Percentiles rank a stretch among this genome's conserved stretches.
These are phyloP conservation scores for Lagodon rhomboides DNA, from an alignment of 2,797 vertebrate genomes.

Conservation along the genomic window DNA sequence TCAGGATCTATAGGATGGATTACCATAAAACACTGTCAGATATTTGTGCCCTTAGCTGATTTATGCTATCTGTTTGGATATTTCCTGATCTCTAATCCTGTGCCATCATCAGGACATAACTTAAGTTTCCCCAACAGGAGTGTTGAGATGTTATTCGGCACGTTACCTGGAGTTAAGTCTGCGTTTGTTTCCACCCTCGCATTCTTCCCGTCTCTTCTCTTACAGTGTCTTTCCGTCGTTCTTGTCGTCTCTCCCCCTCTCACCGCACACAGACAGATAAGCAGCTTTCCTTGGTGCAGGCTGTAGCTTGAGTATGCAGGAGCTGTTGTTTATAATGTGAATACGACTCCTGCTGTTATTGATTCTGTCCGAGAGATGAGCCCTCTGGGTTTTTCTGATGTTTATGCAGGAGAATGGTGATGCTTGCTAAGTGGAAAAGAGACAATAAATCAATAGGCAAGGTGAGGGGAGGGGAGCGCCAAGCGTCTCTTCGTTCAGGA, in stretches of 20 bases:
- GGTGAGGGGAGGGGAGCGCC: slow-evolving; percentile 65
- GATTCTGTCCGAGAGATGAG: slow-evolving; percentile 84
- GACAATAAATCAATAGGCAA: slow-evolving; percentile 84
- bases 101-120: no score
- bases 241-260: background rate
- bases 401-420: slow-evolving; percentile 85
- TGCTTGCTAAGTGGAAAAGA: slow-evolving; percentile 83
- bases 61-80: background rate
- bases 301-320: slow-evolving; percentile 73
- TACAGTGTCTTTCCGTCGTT: slow-evolving; percentile 28
- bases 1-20: background rate
- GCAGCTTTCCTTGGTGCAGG: slow-evolving; percentile 46
- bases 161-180: background rate
- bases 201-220: slow-evolving; percentile 5
- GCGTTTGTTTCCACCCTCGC: background rate
- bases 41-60: background rate
- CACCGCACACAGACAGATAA: slow-evolving; percentile 31
- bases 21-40: background rate
- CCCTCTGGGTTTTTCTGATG: slow-evolving; percentile 84
- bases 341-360: slow-evolving; percentile 82
- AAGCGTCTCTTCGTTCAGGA: slow-evolving; percentile 59
- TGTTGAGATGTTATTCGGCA: background rate
- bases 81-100: background rate
- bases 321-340: slow-evolving; percentile 81
- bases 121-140: background rate